phyloP scores from a whole-genome alignment of 2,113 vertebrate genomes.

The Oreotrochilus melanogaster region DNA sequence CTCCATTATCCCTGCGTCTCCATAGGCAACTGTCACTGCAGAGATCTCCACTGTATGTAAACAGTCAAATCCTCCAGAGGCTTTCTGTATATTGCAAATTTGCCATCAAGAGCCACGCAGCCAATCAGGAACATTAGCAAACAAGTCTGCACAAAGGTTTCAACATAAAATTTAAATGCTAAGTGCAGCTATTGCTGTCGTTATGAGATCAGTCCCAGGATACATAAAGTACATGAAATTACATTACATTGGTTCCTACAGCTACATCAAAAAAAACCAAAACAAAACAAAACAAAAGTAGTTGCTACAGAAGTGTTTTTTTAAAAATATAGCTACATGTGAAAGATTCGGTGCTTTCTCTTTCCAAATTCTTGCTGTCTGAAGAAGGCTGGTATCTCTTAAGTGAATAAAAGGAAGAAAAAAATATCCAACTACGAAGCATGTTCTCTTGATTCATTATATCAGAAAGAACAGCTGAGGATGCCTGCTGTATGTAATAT shows the following conservation, averaged over 20 bases:
- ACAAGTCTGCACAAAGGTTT: neutral
- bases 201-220: neutral
- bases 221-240: neutral
- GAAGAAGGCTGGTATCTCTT: neutral
- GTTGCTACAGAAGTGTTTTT: neutral
- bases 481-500: neutral
- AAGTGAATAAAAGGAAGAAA: neutral
- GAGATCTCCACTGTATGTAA: slow-evolving; percentile 59
- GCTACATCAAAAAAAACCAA: neutral
- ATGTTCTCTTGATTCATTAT: neutral
- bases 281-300: neutral
- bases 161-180: neutral
- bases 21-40: slow-evolving; percentile 70
- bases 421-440: neutral
- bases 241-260: neutral
- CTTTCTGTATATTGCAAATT: slow-evolving; percentile 13
- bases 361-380: slow-evolving; percentile 7
- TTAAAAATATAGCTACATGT: neutral
- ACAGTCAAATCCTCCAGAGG: slow-evolving; percentile 17
- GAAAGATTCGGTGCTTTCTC: neutral
- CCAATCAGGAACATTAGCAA: neutral
- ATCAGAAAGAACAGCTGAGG: slow-evolving; percentile 17
- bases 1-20: slow-evolving; percentile 40
- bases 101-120: neutral
- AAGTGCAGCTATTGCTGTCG: neutral